Conservation (phyloP, 2,113 vertebrate species). For the Callithrix jacchus region DNA sequence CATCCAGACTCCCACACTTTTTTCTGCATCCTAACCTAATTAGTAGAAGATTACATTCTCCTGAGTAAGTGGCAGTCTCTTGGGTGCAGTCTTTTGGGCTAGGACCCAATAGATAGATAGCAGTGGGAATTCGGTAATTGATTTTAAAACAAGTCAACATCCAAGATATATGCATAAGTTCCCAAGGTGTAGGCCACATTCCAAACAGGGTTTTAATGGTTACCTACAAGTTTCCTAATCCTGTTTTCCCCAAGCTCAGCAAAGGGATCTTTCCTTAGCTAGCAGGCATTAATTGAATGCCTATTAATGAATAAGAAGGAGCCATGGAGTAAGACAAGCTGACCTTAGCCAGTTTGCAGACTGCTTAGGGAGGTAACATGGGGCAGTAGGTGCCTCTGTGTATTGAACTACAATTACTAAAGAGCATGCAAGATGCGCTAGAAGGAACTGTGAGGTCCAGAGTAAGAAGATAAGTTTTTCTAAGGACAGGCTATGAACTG, state of each 20-base stretch:
- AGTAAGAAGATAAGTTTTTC: not conserved
- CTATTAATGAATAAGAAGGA: not conserved
- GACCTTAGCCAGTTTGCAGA: not conserved
- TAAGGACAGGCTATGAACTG: not conserved
- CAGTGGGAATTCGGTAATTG: not conserved
- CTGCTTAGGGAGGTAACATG: not conserved
- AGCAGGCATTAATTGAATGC: not conserved
- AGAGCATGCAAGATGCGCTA: not conserved
- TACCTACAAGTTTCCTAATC: not conserved
- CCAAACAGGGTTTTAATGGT: not conserved
- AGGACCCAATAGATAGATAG: not conserved
- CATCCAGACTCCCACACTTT: not conserved
- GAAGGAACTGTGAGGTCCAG: not conserved
- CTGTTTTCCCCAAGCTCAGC: not conserved
- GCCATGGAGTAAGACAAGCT: not conserved
- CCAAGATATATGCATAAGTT: not conserved
- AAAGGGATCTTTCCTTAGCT: not conserved
- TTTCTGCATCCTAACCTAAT: not conserved
- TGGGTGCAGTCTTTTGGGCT: not conserved
- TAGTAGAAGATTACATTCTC: conserved; percentile 4
- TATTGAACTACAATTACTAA: not conserved
- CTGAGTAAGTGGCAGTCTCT: not conserved
- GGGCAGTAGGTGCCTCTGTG: not conserved
- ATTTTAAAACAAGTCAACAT: conserved; percentile 7
- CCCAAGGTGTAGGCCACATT: not conserved